Evolutionary conservation across 2,797 vertebrate species (phyloP).

Genomic region (Rhynchonycteris naso): DNA sequence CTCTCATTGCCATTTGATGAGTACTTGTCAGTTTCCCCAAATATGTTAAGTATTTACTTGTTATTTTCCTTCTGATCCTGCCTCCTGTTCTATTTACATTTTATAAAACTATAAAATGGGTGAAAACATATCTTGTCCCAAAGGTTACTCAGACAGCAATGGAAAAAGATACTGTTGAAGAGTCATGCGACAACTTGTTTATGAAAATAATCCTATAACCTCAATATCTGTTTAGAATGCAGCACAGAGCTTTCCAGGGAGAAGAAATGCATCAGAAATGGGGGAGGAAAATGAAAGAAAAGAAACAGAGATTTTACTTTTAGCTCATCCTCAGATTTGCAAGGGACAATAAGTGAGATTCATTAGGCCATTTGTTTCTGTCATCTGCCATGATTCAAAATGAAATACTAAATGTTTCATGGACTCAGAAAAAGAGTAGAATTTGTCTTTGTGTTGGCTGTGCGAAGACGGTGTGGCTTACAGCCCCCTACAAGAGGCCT

Average conservation of each 20-base stretch:
- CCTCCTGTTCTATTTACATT: conserved; percentile 27
- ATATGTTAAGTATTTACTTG: conserved; percentile 23
- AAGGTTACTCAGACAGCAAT: not conserved
- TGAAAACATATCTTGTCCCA: conserved; percentile 31
- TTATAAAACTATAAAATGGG: conserved; percentile 42
- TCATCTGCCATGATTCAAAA: conserved; percentile 98
- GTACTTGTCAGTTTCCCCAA: conserved; percentile 21
- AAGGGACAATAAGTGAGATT: conserved; percentile 98
- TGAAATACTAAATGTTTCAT: conserved; percentile 99
- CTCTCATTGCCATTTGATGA: conserved; percentile 4
- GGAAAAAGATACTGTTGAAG: not conserved
- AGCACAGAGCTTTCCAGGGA: conserved; percentile 61
- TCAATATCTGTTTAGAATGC: conserved; percentile 74
- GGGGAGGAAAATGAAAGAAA: conserved; percentile 68
- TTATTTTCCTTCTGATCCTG: conserved; percentile 49
- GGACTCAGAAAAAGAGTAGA: conserved; percentile 97
- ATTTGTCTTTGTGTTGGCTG: conserved; percentile 99
- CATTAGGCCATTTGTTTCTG: conserved; percentile 99
- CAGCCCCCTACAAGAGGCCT: conserved; percentile 92
- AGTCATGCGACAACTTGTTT: not conserved
- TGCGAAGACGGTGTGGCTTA: conserved; percentile 88
- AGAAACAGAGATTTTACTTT: conserved; percentile 93
- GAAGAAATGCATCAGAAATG: conserved; percentile 76
- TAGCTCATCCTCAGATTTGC: conserved; percentile 93
- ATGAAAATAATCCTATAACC: conserved; percentile 76